A percentile compares a stretch with the other conserved stretches of the same genome.
These are phyloP conservation scores for Tinamus guttatus DNA, from an alignment of 2,113 vertebrate genomes.

Conservation along the genomic window DNA sequence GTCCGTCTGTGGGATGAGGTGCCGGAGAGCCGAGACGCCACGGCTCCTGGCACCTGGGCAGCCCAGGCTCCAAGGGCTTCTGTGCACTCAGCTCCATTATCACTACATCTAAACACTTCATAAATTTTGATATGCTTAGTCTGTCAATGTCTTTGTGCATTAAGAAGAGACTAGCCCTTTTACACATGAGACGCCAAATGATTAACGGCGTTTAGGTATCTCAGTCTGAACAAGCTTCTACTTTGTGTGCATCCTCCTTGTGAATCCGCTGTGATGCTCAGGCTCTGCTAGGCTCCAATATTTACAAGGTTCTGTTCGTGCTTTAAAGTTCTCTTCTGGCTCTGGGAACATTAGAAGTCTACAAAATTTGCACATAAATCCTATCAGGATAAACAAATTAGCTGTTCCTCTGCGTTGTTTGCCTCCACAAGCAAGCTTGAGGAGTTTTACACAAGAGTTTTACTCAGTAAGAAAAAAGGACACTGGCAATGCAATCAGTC, in stretches of 20 bases:
- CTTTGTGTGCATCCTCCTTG: neutral
- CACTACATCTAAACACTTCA: slow-evolving; percentile 8
- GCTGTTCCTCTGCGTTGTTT: neutral
- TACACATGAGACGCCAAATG: neutral
- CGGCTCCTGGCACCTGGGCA: slow-evolving; percentile 42
- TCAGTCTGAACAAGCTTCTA: neutral
- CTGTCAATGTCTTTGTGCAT: neutral
- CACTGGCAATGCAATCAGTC: neutral
- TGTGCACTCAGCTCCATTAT: slow-evolving; percentile 34
- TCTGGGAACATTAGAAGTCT: neutral
- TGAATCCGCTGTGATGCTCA: neutral
- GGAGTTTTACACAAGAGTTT: neutral
- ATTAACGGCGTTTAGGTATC: neutral
- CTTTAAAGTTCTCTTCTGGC: neutral
- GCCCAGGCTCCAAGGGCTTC: neutral
- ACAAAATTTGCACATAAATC: neutral
- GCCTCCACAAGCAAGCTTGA: neutral
- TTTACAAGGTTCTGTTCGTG: neutral
- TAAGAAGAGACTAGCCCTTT: neutral
- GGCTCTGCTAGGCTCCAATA: neutral
- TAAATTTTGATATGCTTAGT: neutral
- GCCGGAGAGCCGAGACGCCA: slow-evolving; percentile 40
- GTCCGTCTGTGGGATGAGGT: neutral
- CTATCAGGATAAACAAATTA: neutral
- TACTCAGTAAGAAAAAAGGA: neutral